Evolutionary conservation across 1,140 invertebrate species (phyloP).

Genomic region (Orius laevigatus): DNA sequence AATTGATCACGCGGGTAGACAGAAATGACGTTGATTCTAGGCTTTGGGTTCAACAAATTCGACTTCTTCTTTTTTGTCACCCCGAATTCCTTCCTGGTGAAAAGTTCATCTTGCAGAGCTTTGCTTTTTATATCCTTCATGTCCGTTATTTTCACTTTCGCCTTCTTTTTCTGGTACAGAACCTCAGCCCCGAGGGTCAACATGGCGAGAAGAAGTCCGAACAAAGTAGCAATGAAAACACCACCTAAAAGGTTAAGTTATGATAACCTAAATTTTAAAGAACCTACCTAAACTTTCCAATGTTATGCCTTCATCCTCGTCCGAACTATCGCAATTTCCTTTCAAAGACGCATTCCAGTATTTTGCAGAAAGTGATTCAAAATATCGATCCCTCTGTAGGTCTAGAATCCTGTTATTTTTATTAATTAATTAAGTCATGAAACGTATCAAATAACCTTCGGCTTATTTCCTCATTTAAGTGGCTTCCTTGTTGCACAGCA

Average conservation of each 20-base stretch:
- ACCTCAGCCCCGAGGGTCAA: constrained; percentile 62
- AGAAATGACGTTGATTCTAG: constrained; percentile 2
- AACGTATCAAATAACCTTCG: constrained; percentile 32
- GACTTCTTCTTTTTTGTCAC: background rate
- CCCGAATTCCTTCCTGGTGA: constrained; percentile 12
- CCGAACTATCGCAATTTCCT: constrained; percentile 45
- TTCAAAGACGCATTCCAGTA: constrained; percentile 66
- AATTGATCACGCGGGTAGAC: constrained; percentile 11
- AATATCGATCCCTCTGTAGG: constrained; percentile 68
- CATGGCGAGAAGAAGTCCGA: constrained; percentile 66
- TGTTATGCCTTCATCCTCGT: constrained; percentile 74
- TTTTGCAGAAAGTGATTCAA: constrained; percentile 55
- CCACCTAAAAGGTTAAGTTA: constrained; percentile 41
- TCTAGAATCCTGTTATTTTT: constrained; percentile 48
- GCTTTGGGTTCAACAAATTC: background rate
- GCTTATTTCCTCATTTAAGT: constrained; percentile 63
- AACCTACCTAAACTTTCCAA: constrained; percentile 60
- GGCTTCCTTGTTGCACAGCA: constrained; percentile 71
- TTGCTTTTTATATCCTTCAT: background rate
- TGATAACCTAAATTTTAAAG: background rate
- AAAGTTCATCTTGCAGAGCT: constrained; percentile 3
- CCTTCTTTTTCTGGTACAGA: constrained; percentile 53
- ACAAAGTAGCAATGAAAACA: constrained; percentile 75
- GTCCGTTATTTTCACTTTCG: constrained; percentile 12
- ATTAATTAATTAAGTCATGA: background rate